Percentiles rank a stretch among this genome's conserved stretches.
phyloP scores from a whole-genome alignment of 35 echinoderm and acorn worm species.

The Hemicentrotus pulcherrimus region DNA sequence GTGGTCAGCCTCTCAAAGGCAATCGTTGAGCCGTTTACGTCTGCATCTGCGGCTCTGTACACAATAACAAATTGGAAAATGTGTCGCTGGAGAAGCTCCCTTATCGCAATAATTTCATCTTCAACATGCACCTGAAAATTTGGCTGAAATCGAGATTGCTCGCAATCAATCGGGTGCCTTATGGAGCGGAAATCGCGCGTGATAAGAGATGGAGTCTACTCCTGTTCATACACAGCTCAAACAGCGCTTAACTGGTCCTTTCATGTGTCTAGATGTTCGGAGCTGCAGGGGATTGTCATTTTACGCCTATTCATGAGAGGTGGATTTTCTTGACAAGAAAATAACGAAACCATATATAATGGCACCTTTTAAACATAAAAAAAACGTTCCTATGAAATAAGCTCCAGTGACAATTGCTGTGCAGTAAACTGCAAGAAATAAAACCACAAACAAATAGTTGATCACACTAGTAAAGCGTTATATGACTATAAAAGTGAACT shows the following conservation, averaged over 20 bases:
- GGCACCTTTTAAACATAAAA: no score
- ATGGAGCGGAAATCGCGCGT: neutral
- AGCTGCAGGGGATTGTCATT: no score
- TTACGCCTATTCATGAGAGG: no score
- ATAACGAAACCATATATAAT: no score
- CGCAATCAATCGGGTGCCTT: neutral
- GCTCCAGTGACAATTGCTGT: no score
- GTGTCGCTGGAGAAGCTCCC: neutral
- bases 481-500: no score
- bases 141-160: neutral
- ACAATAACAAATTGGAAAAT: neutral
- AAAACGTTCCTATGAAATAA: no score
- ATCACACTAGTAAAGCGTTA: no score
- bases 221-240: neutral
- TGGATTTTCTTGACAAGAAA: no score
- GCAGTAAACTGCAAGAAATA: no score
- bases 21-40: neutral
- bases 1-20: neutral
- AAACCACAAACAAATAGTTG: no score
- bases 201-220: neutral
- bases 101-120: neutral
- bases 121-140: conserved; percentile 12
- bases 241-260: neutral
- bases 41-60: neutral
- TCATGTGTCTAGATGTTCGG: neutral